Percentiles rank a stretch among this genome's conserved stretches.
Conservation (phyloP, 2,797 vertebrate species). For the Macrochelys suwanniensis region DNA sequence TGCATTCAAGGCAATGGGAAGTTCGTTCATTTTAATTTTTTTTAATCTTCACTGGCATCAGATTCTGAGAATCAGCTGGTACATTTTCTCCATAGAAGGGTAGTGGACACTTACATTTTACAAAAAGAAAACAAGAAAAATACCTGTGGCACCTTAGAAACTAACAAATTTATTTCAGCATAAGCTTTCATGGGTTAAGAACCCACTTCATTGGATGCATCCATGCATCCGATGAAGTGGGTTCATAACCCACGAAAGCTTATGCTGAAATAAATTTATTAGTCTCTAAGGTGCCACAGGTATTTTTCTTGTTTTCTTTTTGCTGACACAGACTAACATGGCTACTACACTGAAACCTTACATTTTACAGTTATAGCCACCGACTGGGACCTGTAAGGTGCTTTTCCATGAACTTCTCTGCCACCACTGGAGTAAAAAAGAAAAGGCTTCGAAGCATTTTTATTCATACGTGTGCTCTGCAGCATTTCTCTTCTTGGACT, state of each 20-base stretch:
- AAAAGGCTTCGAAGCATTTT: background rate
- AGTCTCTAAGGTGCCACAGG: too few species aligned
- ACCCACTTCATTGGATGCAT: too few species aligned
- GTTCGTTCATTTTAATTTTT: background rate
- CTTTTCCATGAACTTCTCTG: background rate
- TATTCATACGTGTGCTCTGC: background rate
- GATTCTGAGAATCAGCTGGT: background rate
- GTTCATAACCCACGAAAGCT: too few species aligned
- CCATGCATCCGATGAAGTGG: too few species aligned
- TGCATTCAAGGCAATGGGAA: background rate
- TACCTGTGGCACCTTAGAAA: too few species aligned
- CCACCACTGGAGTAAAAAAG: background rate
- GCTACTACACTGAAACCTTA: background rate
- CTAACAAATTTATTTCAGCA: too few species aligned
- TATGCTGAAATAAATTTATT: too few species aligned
- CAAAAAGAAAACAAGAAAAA: background rate
- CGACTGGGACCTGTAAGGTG: conserved; percentile 71
- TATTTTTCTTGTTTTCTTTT: too few species aligned
- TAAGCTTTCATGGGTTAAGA: too few species aligned
- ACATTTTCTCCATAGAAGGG: background rate
- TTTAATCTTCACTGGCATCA: background rate
- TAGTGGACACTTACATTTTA: conserved; percentile 64
- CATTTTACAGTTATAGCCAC: conserved; percentile 77
- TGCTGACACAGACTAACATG: too few species aligned
- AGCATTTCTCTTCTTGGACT: background rate